Base-by-base conservation (phyloP, 2,113 vertebrate species). In the Edolisoma coerulescens region DNA sequence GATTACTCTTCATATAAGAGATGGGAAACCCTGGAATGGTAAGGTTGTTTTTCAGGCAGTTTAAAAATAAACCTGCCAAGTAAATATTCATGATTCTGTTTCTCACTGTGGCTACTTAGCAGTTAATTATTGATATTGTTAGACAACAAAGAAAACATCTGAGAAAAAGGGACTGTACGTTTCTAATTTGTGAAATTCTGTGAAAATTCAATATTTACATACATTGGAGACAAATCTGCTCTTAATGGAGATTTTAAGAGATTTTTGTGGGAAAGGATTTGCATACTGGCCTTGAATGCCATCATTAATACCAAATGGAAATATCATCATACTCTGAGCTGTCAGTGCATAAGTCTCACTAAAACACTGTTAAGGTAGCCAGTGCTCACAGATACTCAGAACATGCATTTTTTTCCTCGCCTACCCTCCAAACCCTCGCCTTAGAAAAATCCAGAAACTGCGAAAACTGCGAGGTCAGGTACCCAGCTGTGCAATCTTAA, bases 151-250 rank as follows among this genome's bases (percentile, higher is more conserved):
- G 11, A 86, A 75, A 83, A 75, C 3, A 10, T 24, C 47, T 67
- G 32, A 93, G 60, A 90, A 84, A 84, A 82, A 84, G 53, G 44
- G n/a, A 88, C 49, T 30, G 41, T 30, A 86, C 44, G 39, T 82
- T 96, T 88, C 0, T 37, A 56, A 42, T 56, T 50, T 21, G n/a
- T 88, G 54, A 85, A 75, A 53, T 75, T 45, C 16, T 32, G 53
- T 70, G 67, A 79, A 86, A 94, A 93, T 61, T 84, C 64, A 90
- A 13, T 93, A 77, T 94, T 90, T 95, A 86, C 47, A 65, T 39
- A 49, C 2, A 13, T 6, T 49, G 39, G 41, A 93, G 77, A 86
- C 20, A 92, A 80, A 60, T 61, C 60, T 75, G 27, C 57, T 74
- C 18, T 84, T 81, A 89, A 68, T 42, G 56, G 90, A 68, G 41